Base-by-base conservation (phyloP, 2,113 vertebrate genomes). In the Gymnocephalus cernua region DNA sequence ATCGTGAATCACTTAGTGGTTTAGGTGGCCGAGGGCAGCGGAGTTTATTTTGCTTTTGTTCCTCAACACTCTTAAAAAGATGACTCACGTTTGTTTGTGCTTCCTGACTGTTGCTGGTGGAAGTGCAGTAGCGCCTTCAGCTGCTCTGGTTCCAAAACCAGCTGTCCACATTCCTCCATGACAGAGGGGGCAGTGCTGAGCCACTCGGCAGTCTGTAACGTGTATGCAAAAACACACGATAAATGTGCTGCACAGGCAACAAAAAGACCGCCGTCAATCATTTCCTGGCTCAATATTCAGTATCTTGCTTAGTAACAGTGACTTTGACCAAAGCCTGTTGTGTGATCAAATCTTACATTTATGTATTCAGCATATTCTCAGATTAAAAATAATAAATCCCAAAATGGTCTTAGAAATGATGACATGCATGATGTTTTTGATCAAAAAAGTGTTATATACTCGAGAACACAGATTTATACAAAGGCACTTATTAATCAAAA, bases 141-240 rank as follows among this genome's bases (percentile, higher is more conserved):
- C 54, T 87, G 72, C 41, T 68, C 62, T 19, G 62, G 73, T 29
- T 77, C 51, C 27, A 87, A 35, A 77, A 77, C 74, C 38, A 87
- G 74, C 5, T 4, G 77, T 25, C 35, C 77, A 61, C 81, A 87
- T 70, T 80, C 73, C 5, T 80, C 68, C 48, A 83, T 69, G n/a
- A 84, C 0, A 47, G 77, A 74, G 5, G 81, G 81, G 51, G 44
- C 0, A 1, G 25, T 50, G 27, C 73, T 61, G 68, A 87, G 81
- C 85, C 85, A 87, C 57, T 64, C 63, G 50, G 85, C 85, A 18
- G 80, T 86, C 85, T 86, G 29, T 4, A 14, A 68, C 63, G 11
- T 12, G 25, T 41, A 41, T 21, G 3, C 11, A 82, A 10, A 10
- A 70, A 44, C 29, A 15, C 35, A 35, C 50, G 0, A 12, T 3